Conservation (phyloP, 2,113 vertebrate species). For the Rhadina sibilatrix region DNA sequence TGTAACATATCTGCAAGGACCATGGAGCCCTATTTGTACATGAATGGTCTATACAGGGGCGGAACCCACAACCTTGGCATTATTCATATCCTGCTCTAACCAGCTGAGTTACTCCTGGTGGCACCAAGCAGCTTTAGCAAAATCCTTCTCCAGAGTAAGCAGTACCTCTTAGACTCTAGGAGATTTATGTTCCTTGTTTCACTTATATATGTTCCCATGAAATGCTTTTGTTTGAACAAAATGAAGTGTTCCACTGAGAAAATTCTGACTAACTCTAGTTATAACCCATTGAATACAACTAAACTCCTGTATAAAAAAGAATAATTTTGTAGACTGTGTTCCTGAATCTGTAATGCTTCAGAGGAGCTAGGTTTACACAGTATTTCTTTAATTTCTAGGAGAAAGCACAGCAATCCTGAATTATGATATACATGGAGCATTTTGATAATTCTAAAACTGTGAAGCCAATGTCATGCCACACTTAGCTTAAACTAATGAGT, state of each 20-base stretch:
- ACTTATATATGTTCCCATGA: not conserved
- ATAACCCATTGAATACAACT: not conserved
- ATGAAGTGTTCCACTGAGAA: not conserved
- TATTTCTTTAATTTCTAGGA: not conserved
- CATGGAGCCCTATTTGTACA: not conserved
- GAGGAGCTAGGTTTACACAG: not conserved
- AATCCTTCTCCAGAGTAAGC: not conserved
- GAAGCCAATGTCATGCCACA: not conserved
- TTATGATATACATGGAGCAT: not conserved
- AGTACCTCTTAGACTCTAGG: not conserved
- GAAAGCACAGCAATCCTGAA: not conserved
- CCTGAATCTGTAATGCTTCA: not conserved
- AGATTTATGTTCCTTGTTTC: not conserved
- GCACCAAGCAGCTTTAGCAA: not conserved
- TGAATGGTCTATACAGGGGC: not conserved
- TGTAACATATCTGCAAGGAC: not conserved
- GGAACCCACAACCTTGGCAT: not conserved
- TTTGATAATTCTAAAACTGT: not conserved
- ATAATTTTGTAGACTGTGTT: not conserved
- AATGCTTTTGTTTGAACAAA: not conserved
- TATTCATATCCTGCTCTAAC: not conserved
- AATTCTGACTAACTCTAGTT: not conserved
- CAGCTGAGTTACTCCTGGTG: not conserved
- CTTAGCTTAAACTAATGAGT: not conserved
- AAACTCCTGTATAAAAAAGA: not conserved